Evolutionary conservation across 2,888 invertebrate species (phyloP), one percentile per base, ranked within the genome.

Genomic region (Epistrophe grossulariae): DNA sequence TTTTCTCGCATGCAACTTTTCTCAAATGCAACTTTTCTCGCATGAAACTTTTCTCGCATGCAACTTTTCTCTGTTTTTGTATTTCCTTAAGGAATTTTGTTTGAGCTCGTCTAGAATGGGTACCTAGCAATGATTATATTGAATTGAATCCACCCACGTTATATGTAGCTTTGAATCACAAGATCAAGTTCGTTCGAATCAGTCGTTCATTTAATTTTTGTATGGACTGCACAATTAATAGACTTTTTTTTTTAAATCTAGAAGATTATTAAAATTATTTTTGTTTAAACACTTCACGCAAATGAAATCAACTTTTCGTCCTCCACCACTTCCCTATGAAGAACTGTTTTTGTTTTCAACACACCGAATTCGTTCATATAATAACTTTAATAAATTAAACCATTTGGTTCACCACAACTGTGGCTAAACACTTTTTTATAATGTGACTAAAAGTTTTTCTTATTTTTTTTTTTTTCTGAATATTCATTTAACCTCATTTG

Each of bases 401-500:
- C 19, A 48, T 5, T 66, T 43, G 24, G 15, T n/a, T 62, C 62
- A 17, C 28, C 62, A 60, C 35, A 6, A 13, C 24, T 13, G 9
- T 11, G 19, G 7, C 38, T 19, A 52, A 38, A 68, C 52, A 38
- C 24, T 35, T 35, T 35, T 35, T 70, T 40, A 19, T 38, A 50
- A 68, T 68, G 19, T 68, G 50, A 31, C 50, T 35, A 35, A 45
- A 43, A 31, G n/a, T 17, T 59, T 57, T 35, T n/a, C n/a, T 7
- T n/a, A n/a, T 17, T n/a, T 35, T 59, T n/a, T 35, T 35, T 40
- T 43, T 15, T 15, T n/a, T 28, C 7, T 24, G 5, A 10, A 28
- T 43, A 70, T 24, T 70, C 50, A 70, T 50, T 24, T 24, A 70
- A 70, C 35, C 24, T 38, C 52, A 52, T 70, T 70, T 70, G 40